Conservation (phyloP, 2,888 invertebrate species). For the Alloscopus bannaensis region DNA sequence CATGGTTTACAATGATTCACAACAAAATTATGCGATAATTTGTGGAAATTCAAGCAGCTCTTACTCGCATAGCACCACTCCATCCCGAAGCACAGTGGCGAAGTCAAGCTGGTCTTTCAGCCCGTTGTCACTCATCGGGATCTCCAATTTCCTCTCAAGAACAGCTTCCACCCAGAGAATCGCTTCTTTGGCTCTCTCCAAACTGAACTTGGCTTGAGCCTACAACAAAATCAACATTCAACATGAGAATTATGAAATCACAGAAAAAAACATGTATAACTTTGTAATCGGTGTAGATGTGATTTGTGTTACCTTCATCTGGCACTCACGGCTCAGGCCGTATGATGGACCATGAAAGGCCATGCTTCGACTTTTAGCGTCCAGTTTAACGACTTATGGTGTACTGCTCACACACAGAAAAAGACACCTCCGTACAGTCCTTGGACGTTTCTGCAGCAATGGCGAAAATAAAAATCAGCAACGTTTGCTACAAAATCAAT, state of each 20-base stretch:
- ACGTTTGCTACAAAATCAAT: no score
- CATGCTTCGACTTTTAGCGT: conserved; percentile 39
- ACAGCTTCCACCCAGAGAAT: conserved; percentile 77
- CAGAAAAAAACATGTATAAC: neutral
- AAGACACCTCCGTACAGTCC: no score
- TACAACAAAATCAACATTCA: conserved; percentile 63
- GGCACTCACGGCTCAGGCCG: conserved; percentile 76
- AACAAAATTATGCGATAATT: neutral
- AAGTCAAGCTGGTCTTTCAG: conserved; percentile 76
- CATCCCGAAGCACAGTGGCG: conserved; percentile 76
- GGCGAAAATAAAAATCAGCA: no score
- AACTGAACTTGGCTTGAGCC: conserved; percentile 77
- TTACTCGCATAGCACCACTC: conserved; percentile 77
- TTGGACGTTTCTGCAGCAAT: no score
- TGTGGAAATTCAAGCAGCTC: conserved; percentile 68
- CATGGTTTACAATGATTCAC: neutral
- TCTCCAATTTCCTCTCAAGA: conserved; percentile 74
- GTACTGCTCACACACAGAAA: no score
- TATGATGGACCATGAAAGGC: conserved; percentile 75
- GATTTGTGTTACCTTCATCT: conserved; percentile 76
- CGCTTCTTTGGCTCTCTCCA: conserved; percentile 75
- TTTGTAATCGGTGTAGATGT: neutral
- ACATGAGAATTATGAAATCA: neutral
- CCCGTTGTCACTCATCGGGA: conserved; percentile 73
- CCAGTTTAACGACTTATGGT: conserved; percentile 17